Base-by-base conservation (phyloP, 2,113 vertebrate species). In the Bos javanicus region DNA sequence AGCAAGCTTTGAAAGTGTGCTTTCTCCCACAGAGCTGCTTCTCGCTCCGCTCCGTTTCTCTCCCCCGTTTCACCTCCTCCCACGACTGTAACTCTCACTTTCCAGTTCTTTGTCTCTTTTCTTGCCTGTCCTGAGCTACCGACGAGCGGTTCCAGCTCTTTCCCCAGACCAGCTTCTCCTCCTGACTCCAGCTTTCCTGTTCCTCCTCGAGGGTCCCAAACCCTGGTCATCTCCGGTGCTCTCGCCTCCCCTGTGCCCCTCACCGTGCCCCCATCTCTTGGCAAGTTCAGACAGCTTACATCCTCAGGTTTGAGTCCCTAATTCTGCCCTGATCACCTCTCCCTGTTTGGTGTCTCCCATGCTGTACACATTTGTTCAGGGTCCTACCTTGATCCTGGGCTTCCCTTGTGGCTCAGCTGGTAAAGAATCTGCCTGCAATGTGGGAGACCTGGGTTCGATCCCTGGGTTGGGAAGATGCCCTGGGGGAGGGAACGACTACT, bases 41-140 rank as follows among this genome's bases (percentile, higher is more conserved):
- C 76, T 36, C 81, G 15, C 54, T 6, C 23, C 74, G 43, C 82
- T 48, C 17, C 2, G 43, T 23, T 23, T 36, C 25, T 21, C 25
- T 57, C 23, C 26, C 21, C 15, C 0, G 33, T 1, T 30, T 94
- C 74, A 50, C 60, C 84, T 60, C 82, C 80, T 93, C 85, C 52
- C 57, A 13, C 33, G 19, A 71, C 91, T 76, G 36, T 11, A n/a
- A 50, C 56, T 56, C 43, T 80, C 64, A 59, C 82, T 86, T 93
- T 36, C 11, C 90, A 25, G 94, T 17, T 96, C 96, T 94, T 96
- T 97, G 91, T 97, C 90, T 97, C 50, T 23, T 30, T 71, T 88
- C 59, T 17, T 36, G 71, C 36, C 60, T 85, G 81, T 33, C 28
- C 59, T 6, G 96, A 15, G 52, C 87, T 90, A 1, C 88, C 7